Evolutionary conservation across 1,140 invertebrate genomes (phyloP).

Genomic region (Notospermus geniculatus): DNA sequence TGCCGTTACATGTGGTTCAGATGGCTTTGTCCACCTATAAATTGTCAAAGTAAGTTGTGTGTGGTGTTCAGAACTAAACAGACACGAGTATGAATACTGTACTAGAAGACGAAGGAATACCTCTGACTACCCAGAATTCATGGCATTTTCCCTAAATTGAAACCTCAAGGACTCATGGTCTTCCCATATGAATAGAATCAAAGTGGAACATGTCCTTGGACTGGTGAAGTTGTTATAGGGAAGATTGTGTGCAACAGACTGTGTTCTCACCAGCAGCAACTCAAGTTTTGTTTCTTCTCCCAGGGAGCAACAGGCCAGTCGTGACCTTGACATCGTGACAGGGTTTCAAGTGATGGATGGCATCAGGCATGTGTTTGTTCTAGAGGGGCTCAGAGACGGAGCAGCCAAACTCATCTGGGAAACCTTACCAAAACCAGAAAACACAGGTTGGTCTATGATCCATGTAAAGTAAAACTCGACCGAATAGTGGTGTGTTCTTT

Average conservation of each 20-base stretch:
- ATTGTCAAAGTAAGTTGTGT: slow-evolving; percentile 42
- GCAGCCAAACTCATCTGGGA: slow-evolving; percentile 44
- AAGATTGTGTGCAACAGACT: too few relatives aligned
- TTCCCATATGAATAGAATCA: not conserved
- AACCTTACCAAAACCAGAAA: slow-evolving; percentile 19
- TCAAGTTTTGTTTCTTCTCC: slow-evolving; percentile 15
- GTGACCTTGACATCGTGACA: slow-evolving; percentile 49
- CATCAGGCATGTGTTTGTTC: slow-evolving; percentile 48
- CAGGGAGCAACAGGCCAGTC: slow-evolving; percentile 47
- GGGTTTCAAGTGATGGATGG: slow-evolving; percentile 55
- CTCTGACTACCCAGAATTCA: too few relatives aligned
- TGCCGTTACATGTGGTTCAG: slow-evolving; percentile 48
- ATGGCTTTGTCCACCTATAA: slow-evolving; percentile 54
- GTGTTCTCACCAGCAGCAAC: not conserved
- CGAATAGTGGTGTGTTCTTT: too few relatives aligned
- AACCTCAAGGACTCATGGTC: not conserved
- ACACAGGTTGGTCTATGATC: slow-evolving; percentile 15
- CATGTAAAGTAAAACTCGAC: too few relatives aligned
- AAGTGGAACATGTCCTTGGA: not conserved
- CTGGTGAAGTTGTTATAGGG: not conserved
- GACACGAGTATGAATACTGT: too few relatives aligned
- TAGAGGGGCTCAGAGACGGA: slow-evolving; percentile 48
- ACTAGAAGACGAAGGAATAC: too few relatives aligned
- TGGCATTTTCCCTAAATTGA: too few relatives aligned
- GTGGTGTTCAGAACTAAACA: not conserved